phyloP scores from a whole-genome alignment of 2,888 invertebrate genomes.

The Euphydryas editha region DNA sequence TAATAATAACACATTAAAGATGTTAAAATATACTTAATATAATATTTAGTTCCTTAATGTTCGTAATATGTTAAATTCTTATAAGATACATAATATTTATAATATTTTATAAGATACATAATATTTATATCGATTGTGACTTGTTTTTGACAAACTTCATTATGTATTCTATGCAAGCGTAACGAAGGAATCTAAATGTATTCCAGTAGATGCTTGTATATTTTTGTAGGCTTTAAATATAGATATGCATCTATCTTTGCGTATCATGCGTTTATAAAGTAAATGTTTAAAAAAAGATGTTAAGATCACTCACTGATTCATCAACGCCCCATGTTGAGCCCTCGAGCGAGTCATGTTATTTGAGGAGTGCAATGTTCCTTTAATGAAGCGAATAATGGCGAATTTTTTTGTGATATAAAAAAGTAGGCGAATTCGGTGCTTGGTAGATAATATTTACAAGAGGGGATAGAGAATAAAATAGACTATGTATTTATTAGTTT shows the following conservation, averaged over 20 bases:
- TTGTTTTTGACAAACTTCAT: neutral
- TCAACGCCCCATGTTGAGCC: constrained; percentile 36
- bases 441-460: constrained; percentile 6
- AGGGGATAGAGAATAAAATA: neutral
- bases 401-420: constrained; percentile 26
- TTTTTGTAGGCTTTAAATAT: neutral
- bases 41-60: no score
- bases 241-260: no score
- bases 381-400: constrained; percentile 31
- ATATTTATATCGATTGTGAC: neutral
- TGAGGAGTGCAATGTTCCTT: constrained; percentile 37
- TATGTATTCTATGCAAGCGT: neutral
- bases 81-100: no score
- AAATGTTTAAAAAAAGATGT: constrained; percentile 22
- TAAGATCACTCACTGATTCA: constrained; percentile 30
- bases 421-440: constrained; percentile 8
- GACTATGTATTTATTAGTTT: no score
- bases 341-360: constrained; percentile 40
- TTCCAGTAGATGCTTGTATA: neutral
- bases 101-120: no score
- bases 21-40: no score
- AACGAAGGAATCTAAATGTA: neutral
- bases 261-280: neutral
- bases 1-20: no score
- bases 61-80: no score